Evolutionary conservation across 2,888 invertebrate species (phyloP), one percentile per base, ranked within the genome.

Genomic region (Caenorhabditis japonica): DNA sequence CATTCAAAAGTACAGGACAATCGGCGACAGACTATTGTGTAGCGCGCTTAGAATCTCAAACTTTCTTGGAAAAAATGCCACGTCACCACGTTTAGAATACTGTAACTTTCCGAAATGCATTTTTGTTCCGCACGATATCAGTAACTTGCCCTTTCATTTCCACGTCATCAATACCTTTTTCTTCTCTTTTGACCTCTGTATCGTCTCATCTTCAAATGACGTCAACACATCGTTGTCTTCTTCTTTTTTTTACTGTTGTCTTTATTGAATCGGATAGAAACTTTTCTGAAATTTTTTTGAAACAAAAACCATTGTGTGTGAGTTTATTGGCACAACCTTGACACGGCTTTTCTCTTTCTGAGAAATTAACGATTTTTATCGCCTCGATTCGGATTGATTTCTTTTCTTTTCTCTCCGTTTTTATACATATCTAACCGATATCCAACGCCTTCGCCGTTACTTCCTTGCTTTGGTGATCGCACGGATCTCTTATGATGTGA

Each of bases 261-360:
- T 38, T 49, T 25, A 49, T 49, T 47, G 30, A 64, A 33, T 2
- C 30, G 33, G 8, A 27, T 23, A 30, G 34, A 55, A 49, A 49
- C n/a, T n/a, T n/a, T n/a, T n/a, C n/a, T n/a, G n/a, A n/a, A n/a
- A n/a, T n/a, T n/a, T n/a, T n/a, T n/a, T 47, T 55, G 64, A 64
- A 64, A 56, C 55, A 47, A 56, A 43, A 64, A 56, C 33, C 41
- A 49, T 55, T 64, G 62, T 55, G n/a, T n/a, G n/a, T n/a, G n/a
- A n/a, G n/a, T n/a, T n/a, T n/a, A n/a, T n/a, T 62, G 55, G 56
- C 56, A 53, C 43, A 64, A 56, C 64, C 64, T 64, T 64, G 64
- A 64, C 55, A 55, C 49, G 53, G 19, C 49, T 56, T 49, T 43
- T 25, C 23, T 36, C 36, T 19, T 36, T 38, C 15, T 19, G n/a